Evolutionary conservation across 1,140 invertebrate genomes (phyloP).

Genomic region (Drosophila tropicalis): DNA sequence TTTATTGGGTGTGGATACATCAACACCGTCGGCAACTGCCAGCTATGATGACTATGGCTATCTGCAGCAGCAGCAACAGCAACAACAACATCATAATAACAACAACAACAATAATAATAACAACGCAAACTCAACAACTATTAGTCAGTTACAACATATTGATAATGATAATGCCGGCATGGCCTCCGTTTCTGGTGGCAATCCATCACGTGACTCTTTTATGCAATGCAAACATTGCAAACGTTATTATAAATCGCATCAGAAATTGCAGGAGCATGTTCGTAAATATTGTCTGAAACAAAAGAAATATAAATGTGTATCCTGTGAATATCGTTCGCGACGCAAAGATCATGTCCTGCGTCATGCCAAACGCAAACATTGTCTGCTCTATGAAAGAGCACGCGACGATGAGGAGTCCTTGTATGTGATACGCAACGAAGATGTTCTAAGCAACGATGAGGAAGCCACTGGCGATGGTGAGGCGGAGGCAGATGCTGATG

Average conservation of each 20-base stretch:
- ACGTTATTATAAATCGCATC: constrained; percentile 74
- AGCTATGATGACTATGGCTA: constrained; percentile 66
- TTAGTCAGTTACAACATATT: constrained; percentile 1
- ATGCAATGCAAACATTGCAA: constrained; percentile 81
- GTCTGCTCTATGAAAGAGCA: constrained; percentile 66
- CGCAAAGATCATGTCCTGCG: constrained; percentile 80
- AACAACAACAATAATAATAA: constrained; percentile 59
- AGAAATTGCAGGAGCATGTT: constrained; percentile 80
- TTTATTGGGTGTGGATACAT: constrained; percentile 79
- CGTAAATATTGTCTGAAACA: constrained; percentile 80
- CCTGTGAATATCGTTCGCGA: constrained; percentile 77
- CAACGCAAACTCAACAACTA: constrained; percentile 23
- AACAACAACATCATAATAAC: constrained; percentile 42
- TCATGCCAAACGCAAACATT: constrained; percentile 78
- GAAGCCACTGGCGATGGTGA: constrained; percentile 52
- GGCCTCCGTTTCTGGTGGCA: constrained; percentile 23
- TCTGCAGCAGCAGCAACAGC: constrained; percentile 27
- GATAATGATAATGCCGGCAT: constrained; percentile 16
- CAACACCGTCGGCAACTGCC: constrained; percentile 44
- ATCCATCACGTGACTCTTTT: constrained; percentile 57
- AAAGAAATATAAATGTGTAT: constrained; percentile 81
- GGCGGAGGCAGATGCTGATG: constrained; percentile 42
- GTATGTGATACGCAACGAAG: constrained; percentile 78
- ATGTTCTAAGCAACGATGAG: constrained; percentile 72
- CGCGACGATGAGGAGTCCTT: constrained; percentile 72